A percentile compares a stretch with the other conserved stretches of the same genome.
phyloP scores from a whole-genome alignment of 2,797 vertebrate genomes.

The Margarornis squamiger region DNA sequence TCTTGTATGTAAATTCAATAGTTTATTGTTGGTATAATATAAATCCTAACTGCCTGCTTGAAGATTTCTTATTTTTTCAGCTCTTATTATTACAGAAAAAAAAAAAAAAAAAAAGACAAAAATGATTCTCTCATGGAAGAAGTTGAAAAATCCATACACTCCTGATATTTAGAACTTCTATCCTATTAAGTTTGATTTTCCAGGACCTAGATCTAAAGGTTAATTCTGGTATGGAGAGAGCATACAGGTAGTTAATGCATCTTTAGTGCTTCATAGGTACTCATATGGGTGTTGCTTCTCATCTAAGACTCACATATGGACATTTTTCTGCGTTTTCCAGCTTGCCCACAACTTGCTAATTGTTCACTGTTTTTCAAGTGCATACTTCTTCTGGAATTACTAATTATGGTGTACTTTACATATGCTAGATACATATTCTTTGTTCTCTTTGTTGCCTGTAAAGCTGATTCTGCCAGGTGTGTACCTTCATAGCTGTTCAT shows the following conservation, averaged over 20 bases:
- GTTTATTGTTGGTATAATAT: background rate
- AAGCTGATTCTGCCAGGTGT: background rate
- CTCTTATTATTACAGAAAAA: background rate
- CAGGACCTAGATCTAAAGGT: background rate
- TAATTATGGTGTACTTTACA: accelerated
- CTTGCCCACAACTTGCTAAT: background rate
- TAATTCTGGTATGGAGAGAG: background rate
- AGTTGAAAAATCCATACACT: background rate
- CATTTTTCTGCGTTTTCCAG: background rate
- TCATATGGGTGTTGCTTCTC: background rate
- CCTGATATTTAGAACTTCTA: background rate
- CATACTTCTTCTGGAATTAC: background rate
- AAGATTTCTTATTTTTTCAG: background rate
- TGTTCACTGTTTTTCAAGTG: background rate
- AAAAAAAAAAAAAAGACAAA: background rate
- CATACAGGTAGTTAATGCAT: background rate
- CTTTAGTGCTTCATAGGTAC: background rate
- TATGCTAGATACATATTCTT: background rate
- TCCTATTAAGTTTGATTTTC: background rate
- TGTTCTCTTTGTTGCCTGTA: background rate
- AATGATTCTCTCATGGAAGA: background rate
- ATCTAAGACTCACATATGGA: no score
- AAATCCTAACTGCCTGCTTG: background rate
- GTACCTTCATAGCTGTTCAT: background rate
- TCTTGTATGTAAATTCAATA: background rate